Evolutionary conservation across 2,797 vertebrate species (phyloP).

Genomic region (Borostomias antarcticus): DNA sequence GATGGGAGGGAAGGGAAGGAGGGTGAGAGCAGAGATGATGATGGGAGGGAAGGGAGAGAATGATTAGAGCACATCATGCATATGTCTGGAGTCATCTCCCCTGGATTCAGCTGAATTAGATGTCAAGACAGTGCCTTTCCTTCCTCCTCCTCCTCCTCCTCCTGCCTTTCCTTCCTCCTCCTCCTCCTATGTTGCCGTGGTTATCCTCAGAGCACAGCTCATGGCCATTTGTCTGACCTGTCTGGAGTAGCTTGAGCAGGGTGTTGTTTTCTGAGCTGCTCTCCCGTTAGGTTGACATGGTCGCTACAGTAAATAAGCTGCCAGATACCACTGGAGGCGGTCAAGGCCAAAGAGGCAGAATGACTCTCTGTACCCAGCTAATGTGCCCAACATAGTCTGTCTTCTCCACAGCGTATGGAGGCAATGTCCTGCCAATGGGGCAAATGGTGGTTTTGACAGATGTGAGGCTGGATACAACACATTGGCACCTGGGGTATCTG

Average conservation of each 20-base stretch:
- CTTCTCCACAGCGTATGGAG: conserved; percentile 71
- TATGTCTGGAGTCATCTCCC: conserved; percentile 7
- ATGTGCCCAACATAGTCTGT: conserved; percentile 56
- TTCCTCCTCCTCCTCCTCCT: too few species aligned
- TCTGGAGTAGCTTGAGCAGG: background rate
- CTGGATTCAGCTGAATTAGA: too few species aligned
- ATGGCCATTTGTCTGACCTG: background rate
- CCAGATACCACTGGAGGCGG: background rate
- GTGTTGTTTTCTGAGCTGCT: background rate
- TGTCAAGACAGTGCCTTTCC: too few species aligned
- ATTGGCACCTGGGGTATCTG: conserved; percentile 55
- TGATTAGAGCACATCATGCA: background rate
- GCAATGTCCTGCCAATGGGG: conserved; percentile 64
- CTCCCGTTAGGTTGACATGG: background rate
- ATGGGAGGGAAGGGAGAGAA: background rate
- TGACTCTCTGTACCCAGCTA: conserved; percentile 55
- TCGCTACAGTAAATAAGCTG: too few species aligned
- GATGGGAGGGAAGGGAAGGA: too few species aligned
- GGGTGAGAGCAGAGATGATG: too few species aligned
- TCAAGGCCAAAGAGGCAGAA: conserved; percentile 39
- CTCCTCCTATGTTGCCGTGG: too few species aligned
- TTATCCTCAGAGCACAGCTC: background rate
- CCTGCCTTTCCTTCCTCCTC: too few species aligned
- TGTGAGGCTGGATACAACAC: conserved; percentile 62
- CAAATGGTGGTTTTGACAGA: conserved; percentile 65